Percentiles rank a stretch among this genome's conserved stretches.
These are phyloP conservation scores for Muscicapa comitata DNA, from an alignment of 2,797 vertebrate species.

Conservation along the genomic window DNA sequence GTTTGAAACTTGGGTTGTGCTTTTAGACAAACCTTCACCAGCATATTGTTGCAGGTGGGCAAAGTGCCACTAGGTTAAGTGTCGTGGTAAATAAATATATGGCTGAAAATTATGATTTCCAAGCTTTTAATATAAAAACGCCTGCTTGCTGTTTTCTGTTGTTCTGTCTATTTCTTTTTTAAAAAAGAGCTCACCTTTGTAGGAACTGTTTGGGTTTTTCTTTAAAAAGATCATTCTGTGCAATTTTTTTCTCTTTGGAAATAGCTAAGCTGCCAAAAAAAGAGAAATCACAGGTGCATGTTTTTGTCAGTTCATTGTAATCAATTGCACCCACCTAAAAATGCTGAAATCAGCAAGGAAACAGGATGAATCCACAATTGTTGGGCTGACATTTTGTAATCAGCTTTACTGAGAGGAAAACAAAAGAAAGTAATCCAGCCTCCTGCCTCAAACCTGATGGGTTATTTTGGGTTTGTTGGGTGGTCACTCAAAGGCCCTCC, in stretches of 20 bases:
- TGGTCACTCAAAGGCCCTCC: neutral
- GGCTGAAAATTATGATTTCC: neutral
- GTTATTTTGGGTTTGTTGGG: neutral
- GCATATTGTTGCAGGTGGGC: neutral
- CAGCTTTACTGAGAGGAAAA: neutral
- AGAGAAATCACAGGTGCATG: neutral
- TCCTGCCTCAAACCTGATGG: neutral
- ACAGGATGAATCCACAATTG: neutral
- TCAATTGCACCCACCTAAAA: neutral
- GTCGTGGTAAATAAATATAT: neutral
- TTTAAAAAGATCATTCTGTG: neutral
- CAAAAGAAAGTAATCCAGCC: neutral
- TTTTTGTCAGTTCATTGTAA: neutral
- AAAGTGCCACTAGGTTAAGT: neutral
- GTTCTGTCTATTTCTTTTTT: neutral
- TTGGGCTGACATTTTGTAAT: neutral
- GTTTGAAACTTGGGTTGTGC: neutral
- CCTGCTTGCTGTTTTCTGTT: neutral
- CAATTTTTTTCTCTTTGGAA: neutral
- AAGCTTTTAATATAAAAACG: neutral
- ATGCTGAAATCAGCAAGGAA: slow-evolving; percentile 5
- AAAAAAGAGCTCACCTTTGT: neutral
- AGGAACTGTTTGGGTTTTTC: neutral
- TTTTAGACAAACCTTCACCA: neutral
- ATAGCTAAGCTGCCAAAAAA: neutral